Conservation (phyloP, 2,888 invertebrate species). For the Apamea epomidion region DNA sequence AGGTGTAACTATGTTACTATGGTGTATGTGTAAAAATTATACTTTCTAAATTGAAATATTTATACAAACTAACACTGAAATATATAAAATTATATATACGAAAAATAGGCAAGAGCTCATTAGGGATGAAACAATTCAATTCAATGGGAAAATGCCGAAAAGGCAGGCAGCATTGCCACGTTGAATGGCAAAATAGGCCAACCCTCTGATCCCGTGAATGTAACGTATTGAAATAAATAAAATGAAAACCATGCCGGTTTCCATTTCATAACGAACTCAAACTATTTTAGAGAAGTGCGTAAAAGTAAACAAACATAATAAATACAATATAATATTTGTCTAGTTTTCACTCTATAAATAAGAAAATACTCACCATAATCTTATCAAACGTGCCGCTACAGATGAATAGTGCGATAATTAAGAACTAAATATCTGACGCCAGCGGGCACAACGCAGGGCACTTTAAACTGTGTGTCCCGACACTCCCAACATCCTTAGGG, state of each 20-base stretch:
- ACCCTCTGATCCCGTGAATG: background rate
- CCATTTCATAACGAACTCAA: background rate
- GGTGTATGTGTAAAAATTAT: background rate
- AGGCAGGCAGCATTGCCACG: background rate
- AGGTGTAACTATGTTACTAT: background rate
- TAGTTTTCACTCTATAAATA: background rate
- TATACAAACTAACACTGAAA: background rate
- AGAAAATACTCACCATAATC: background rate
- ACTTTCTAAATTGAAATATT: background rate
- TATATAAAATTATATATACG: background rate
- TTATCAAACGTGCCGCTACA: conserved; percentile 9
- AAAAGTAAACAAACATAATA: background rate
- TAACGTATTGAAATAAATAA: conserved; percentile 5
- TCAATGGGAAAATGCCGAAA: background rate
- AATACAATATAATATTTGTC: background rate
- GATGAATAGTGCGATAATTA: conserved; percentile 36
- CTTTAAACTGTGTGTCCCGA: conserved; percentile 64
- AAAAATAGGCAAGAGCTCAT: background rate
- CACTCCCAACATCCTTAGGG: conserved; percentile 63
- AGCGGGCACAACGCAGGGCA: conserved; percentile 64
- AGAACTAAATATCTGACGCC: conserved; percentile 43
- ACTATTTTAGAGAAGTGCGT: background rate
- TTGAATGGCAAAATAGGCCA: background rate
- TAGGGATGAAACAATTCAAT: background rate
- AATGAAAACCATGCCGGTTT: background rate